Evolutionary conservation across 2,888 invertebrate genomes (phyloP), one percentile per base, ranked within the genome.

Genomic region (Hyppa rectilinea): DNA sequence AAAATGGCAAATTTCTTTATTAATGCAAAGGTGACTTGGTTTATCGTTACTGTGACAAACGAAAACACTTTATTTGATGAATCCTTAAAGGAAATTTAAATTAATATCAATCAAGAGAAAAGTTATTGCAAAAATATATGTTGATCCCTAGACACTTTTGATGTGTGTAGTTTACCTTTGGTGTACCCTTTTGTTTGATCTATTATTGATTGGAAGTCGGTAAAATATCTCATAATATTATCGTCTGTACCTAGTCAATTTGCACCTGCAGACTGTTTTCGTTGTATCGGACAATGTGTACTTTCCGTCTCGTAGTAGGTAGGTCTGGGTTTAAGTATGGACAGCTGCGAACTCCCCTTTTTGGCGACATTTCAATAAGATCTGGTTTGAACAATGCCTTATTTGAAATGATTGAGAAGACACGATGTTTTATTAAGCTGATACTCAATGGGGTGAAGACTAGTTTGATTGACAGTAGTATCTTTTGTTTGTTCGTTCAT

Each of bases 371-470:
- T 53, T 60, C 14, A 71, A 62, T 38, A 45, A 55, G 31, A 62
- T 36, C 29, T 43, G 5, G 49, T 40, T 55, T 53, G 43, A 38
- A 79, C 29, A 64, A 64, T 56, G 12, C 55, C 36, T 26, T 17
- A 43, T 43, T 60, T 78, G 53, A 43, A 31, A n/a, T 53, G 14
- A 59, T 31, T 23, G 47, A 43, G 23, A 65, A 38, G 40, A 49
- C 49, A 26, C 9, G 43, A 45, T 64, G 50, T 69, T 56, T 75
- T 68, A 80, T 77, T 73, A 45, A 1, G 23, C 6, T 29, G 59
- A 36, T 12, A 50, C 10, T 59, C 20, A 60, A 52, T 63, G 31
- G 40, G 61, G 29, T 26, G 47, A n/a, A 17, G 40, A 23, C 45
- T 6, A 58, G 43, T 49, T 47, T 17, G 31, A 55, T 45, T 43